Evolutionary conservation across 2,797 vertebrate genomes (phyloP), one percentile per base, ranked within the genome.

Genomic region (Cirrhinus mrigala): DNA sequence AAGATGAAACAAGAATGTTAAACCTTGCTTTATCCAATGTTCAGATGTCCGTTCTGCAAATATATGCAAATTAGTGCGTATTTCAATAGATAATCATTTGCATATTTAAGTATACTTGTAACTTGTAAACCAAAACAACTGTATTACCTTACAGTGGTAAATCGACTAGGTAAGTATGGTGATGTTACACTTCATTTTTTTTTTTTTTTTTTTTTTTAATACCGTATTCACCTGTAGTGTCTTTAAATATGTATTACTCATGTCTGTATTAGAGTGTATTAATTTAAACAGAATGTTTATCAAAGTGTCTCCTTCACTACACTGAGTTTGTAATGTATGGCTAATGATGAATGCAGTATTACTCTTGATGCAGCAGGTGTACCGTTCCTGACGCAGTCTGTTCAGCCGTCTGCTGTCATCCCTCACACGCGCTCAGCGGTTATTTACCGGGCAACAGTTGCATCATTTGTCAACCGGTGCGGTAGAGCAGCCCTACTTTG

Each of bases 351-450:
- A 70, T 54, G 66, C 79, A 44, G 46, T 33, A 4, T 66, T 66
- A 15, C 48, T 52, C 56, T 33, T 24, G 14, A 66, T 37, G 58
- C 73, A 66, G 58, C 58, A 64, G 71, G 58, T 83, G 71, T 37
- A 62, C 15, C 2, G 16, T 76, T 40, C 60, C 58, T 83, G 71
- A 75, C 82, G 81, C 81, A 71, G 37, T 73, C 27, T 22, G 79
- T 44, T 24, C 76, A 79, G 40, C 76, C 76, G 15, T 80, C 60
- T 62, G 44, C n/a, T 81, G 52, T 54, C 58, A 40, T 16, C 20
- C 40, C 8, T 40, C 58, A 58, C 68, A 40, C 66, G 52, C 18
- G n/a, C 22, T 70, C 66, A 11, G 50, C n/a, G 66, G 20, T 29
- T 44, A 54, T 60, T 54, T 77, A 37, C 44, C 48, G 33, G 82